Evolutionary conservation across 2,888 invertebrate genomes (phyloP), one percentile per base, ranked within the genome.

Genomic region (Phalera bucephala): DNA sequence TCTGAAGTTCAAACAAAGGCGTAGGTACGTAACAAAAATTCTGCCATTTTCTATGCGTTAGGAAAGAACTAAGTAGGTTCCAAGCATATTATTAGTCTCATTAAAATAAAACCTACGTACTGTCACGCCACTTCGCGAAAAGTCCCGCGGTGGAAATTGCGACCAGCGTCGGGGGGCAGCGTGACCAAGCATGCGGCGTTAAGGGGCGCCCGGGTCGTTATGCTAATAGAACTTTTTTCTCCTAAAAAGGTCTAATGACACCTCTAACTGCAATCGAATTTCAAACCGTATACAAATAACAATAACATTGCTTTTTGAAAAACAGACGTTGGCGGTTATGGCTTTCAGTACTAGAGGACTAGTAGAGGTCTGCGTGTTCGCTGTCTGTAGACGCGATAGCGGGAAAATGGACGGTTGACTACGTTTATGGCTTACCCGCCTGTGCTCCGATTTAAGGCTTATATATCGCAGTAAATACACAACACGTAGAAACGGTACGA

Each of bases 161-260:
- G 73, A 80, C 77, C 73, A 80, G 66, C 81, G 73, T 81, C 74
- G 67, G 80, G 70, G 87, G 79, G 80, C 88, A 85, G 80, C 87
- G 80, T 87, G 87, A 84, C 87, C 88, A 87, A 82, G 89, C 89
- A 83, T 89, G 80, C 80, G 81, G 85, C 88, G 82, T 88, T 88
- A 87, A 88, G 87, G 84, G 82, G 89, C 77, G 78, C 76, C 66
- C 78, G 79, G 74, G 73, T 86, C 77, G 84, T 88, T 89, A 88
- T 88, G 87, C 81, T 87, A 88, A 88, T 86, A 80, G 53, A 68
- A 62, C 53, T 47, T 41, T 50, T 48, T 38, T 45, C 47, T 29
- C 37, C 60, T 45, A 56, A 62, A 39, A n/a, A 52, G 40, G 39
- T 38, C 40, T 35, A 45, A 45, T 45, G 42, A 40, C 31, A 31